Evolutionary conservation across 1,140 invertebrate genomes (phyloP).

Genomic region (Holcopasites calliopsidis): DNA sequence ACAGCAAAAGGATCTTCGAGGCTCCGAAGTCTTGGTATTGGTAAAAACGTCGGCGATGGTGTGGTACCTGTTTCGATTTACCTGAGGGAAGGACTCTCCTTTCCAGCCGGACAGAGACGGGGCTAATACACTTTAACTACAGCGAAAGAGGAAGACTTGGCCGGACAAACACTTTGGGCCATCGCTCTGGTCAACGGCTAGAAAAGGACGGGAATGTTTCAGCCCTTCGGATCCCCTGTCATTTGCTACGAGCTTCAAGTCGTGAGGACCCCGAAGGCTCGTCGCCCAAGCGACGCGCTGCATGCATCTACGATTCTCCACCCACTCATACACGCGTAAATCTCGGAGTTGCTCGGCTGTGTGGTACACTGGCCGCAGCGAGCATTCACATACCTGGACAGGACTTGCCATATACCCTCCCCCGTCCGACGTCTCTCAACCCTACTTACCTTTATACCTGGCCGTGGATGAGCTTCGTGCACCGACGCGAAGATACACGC

Average conservation of each 20-base stretch:
- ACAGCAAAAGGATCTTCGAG: conserved; percentile 1
- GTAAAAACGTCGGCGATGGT: conserved; percentile 27
- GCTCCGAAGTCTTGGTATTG: not conserved
- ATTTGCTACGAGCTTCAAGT: conserved; percentile 51
- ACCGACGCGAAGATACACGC: conserved; percentile 56
- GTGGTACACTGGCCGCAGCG: not conserved
- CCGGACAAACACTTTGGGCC: conserved; percentile 1
- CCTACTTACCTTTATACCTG: conserved; percentile 68
- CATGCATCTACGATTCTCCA: conserved; percentile 40
- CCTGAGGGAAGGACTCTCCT: conserved; percentile 44
- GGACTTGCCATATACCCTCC: conserved; percentile 18
- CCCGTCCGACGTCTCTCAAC: not conserved
- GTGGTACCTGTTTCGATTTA: conserved; percentile 65
- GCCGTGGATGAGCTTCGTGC: conserved; percentile 36
- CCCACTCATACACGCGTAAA: conserved; percentile 58
- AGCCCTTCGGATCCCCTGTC: conserved; percentile 50
- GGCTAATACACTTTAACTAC: conserved; percentile 19
- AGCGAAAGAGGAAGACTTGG: conserved; percentile 23
- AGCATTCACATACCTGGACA: conserved; percentile 41
- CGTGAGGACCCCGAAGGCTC: conserved; percentile 32
- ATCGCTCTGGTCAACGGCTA: not conserved
- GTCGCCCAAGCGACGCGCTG: conserved; percentile 35
- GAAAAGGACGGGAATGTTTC: conserved; percentile 22
- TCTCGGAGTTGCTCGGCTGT: not conserved
- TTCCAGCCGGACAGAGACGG: conserved; percentile 18